Evolutionary conservation across 2,888 invertebrate species (phyloP), one percentile per base, ranked within the genome.

Genomic region (Amphipoea oculea): DNA sequence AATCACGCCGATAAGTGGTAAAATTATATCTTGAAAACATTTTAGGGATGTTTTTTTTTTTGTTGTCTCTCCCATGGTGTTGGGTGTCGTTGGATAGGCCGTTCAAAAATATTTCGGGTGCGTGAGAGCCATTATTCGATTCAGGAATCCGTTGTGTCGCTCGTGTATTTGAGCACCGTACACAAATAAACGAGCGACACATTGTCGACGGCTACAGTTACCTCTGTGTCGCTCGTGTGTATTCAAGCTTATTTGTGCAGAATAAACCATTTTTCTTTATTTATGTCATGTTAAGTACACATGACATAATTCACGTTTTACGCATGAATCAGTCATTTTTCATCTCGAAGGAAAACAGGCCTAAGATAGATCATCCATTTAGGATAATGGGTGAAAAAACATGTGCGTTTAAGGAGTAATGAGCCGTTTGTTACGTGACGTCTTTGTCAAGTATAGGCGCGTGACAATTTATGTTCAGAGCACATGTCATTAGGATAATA

Each of bases 281-380:
- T 11, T 40, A 20, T 20, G 65, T 42, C 3, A 72, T 42, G 17
- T 29, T 29, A 45, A 54, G 40, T 65, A 20, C 23, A 40, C 57
- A 29, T 72, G 36, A 63, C 29, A 54, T 9, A 6, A 45, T 54
- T 51, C 51, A 62, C 29, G 17, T 67, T 51, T 40, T 17, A 42
- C 14, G 14, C 36, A 40, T 11, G 5, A 62, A 79, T 67, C 40
- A 51, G 2, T 62, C 36, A 63, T 63, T 70, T 62, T 40, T 12
- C 54, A 57, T 29, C 40, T 57, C 3, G 17, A 75, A 36, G 29
- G 63, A 5, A 66, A 67, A 57, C 40, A 51, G 12, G 11, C 1
- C n/a, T 12, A 68, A 83, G 74, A 72, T 74, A 79, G 68, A 84
- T 79, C 45, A 48, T 23, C 9, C 36, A 20, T 60, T 83, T 65